These are phyloP conservation scores for Ceratina japonica DNA, from an alignment of 1,140 invertebrate genomes.

Conservation along the genomic window DNA sequence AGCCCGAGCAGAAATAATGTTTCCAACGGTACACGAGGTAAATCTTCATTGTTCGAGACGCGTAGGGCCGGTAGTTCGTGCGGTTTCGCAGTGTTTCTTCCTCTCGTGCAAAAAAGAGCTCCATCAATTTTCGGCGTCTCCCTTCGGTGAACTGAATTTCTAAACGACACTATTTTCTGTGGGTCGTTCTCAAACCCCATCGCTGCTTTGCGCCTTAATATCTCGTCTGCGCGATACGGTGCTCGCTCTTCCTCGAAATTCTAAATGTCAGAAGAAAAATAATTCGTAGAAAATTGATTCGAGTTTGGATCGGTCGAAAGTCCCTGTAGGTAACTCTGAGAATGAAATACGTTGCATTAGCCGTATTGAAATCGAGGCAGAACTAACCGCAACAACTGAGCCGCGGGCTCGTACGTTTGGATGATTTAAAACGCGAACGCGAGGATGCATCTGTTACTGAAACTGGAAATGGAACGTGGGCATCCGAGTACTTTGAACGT, in stretches of 20 bases:
- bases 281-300: not conserved
- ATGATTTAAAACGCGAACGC: not conserved
- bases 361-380: no score
- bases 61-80: not conserved
- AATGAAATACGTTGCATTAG: no score
- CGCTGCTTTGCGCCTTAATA: not conserved
- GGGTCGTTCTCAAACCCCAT: not conserved
- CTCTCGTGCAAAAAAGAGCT: not conserved
- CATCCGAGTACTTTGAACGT: not conserved
- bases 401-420: not conserved
- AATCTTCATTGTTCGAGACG: constrained; percentile 16
- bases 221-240: not conserved
- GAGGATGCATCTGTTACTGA: not conserved
- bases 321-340: no score
- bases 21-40: not conserved
- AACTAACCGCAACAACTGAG: not conserved
- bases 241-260: no score
- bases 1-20: constrained; percentile 5
- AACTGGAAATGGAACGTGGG: not conserved
- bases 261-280: no score
- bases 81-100: constrained; percentile 11
- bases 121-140: constrained; percentile 4
- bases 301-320: no score
- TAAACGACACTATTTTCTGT: not conserved
- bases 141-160: no score